Evolutionary conservation across 2,797 vertebrate species (phyloP).

Genomic region (Poeciliopsis presidionis): DNA sequence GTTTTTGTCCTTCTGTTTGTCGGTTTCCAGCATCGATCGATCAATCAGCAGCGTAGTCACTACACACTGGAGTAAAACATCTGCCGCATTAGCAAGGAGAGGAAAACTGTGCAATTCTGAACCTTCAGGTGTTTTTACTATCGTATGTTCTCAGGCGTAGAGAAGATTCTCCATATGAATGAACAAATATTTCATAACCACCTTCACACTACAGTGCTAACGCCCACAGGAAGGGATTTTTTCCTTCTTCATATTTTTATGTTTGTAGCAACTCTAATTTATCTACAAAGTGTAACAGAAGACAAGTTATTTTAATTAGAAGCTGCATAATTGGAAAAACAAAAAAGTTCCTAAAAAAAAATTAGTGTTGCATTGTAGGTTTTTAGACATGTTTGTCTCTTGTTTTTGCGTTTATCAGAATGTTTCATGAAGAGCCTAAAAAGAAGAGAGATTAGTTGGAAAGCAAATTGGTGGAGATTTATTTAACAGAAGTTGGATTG

Average conservation of each 20-base stretch:
- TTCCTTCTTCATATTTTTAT: constrained; percentile 20
- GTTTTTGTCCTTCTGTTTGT: constrained; percentile 25
- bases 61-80: constrained; percentile 74
- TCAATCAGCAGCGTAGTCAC: constrained; percentile 73
- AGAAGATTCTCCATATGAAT: constrained; percentile 4
- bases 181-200: constrained; percentile 28
- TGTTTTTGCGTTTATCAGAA: constrained; percentile 10
- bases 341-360: constrained; percentile 60
- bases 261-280: background rate
- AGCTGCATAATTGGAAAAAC: constrained; percentile 33
- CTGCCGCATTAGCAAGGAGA: constrained; percentile 53
- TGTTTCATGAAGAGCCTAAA: background rate
- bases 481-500: constrained; percentile 11
- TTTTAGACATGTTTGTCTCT: constrained; percentile 23
- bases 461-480: background rate
- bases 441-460: background rate
- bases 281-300: background rate
- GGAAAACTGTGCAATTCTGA: constrained; percentile 59
- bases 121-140: constrained; percentile 64
- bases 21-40: constrained; percentile 41
- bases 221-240: constrained; percentile 8
- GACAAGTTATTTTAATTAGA: constrained; percentile 8
- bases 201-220: constrained; percentile 50
- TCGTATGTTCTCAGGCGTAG: constrained; percentile 63
- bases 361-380: constrained; percentile 49